Percentiles rank a stretch among this genome's conserved stretches.
phyloP scores from a whole-genome alignment of 2,797 vertebrate species.

The Pachyuromys duprasi region DNA sequence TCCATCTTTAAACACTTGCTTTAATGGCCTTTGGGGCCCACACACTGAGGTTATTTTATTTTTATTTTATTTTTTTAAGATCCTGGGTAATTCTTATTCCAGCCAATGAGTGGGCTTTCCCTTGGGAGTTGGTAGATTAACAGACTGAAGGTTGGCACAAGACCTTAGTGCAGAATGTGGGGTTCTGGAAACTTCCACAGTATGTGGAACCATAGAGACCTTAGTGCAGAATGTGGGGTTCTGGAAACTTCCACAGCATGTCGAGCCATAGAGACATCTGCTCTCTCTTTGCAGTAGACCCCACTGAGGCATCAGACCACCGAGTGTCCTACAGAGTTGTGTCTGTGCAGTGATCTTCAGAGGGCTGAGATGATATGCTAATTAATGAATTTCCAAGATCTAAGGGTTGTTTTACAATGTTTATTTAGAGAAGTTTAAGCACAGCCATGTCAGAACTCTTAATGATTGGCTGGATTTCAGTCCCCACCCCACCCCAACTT shows the following conservation, averaged over 20 bases:
- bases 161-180: neutral
- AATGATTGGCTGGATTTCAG: neutral
- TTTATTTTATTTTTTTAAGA: neutral
- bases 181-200: neutral
- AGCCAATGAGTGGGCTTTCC: neutral
- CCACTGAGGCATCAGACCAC: neutral
- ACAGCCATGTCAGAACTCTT: neutral
- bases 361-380: neutral
- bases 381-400: neutral
- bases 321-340: neutral
- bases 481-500: too few relatives aligned
- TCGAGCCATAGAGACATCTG: neutral
- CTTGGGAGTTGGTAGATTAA: neutral
- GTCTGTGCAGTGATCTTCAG: neutral
- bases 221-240: neutral
- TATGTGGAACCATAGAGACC: neutral
- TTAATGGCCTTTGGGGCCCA: neutral
- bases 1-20: neutral
- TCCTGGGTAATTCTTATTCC: neutral
- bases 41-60: neutral
- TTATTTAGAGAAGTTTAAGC: neutral
- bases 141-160: neutral
- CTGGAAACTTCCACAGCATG: neutral
- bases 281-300: neutral
- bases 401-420: neutral